A percentile compares a stretch with the other conserved stretches of the same genome.
phyloP scores from a whole-genome alignment of 2,113 vertebrate genomes.

The Plotosus lineatus region DNA sequence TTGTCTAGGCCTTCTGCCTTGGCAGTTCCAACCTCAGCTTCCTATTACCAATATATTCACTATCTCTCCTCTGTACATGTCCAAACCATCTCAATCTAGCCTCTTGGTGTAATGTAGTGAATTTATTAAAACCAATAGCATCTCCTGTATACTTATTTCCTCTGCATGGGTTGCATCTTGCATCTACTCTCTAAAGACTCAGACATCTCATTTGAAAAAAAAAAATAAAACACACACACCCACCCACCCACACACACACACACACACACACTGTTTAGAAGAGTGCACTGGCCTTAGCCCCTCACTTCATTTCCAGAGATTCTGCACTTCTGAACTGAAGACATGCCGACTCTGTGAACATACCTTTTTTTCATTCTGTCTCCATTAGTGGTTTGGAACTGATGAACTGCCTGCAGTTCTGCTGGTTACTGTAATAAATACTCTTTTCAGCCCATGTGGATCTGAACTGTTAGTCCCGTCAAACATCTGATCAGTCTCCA shows the following conservation, averaged over 20 bases:
- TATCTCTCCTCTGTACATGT: no score
- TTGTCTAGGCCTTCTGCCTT: no score
- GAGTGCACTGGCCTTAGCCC: neutral
- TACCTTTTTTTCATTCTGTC: constrained; percentile 35
- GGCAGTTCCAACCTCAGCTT: no score
- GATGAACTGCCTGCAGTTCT: constrained; percentile 31
- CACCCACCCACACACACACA: no score
- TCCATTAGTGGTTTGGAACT: constrained; percentile 49
- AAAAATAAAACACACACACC: neutral
- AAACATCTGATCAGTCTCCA: constrained; percentile 32
- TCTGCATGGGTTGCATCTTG: neutral
- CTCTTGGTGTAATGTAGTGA: neutral
- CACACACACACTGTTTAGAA: constrained; percentile 22
- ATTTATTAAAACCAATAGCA: neutral
- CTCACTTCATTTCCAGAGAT: constrained; percentile 32
- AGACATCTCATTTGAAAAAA: constrained; percentile 34
- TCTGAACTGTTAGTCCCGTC: constrained; percentile 29
- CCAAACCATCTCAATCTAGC: no score
- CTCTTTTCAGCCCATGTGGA: constrained; percentile 7
- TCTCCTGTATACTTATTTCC: constrained; percentile 4
- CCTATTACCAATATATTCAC: no score
- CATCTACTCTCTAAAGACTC: constrained; percentile 9
- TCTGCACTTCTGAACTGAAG: constrained; percentile 44
- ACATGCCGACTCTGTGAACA: constrained; percentile 38
- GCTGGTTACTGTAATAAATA: constrained; percentile 39